phyloP scores from a whole-genome alignment of 2,888 invertebrate species.

The Campoletis raptor region DNA sequence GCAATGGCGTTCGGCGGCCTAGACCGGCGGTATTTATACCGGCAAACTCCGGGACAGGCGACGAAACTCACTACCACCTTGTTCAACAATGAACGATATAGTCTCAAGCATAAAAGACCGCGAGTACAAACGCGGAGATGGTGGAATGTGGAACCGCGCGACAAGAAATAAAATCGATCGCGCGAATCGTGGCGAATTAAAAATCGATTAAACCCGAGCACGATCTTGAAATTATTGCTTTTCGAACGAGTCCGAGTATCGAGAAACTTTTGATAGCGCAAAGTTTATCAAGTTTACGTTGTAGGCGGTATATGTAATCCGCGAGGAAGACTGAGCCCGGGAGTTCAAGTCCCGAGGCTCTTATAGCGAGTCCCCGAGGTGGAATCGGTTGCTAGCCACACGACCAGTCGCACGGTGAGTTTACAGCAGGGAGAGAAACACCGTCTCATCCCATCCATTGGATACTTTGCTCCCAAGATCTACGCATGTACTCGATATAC shows the following conservation, averaged over 20 bases:
- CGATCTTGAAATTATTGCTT: not conserved
- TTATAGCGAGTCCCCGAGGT: conserved; percentile 57
- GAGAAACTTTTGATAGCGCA: not conserved
- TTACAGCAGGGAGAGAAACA: conserved; percentile 37
- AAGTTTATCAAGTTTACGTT: not conserved
- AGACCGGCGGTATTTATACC: conserved; percentile 59
- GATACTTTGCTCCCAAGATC: conserved; percentile 40
- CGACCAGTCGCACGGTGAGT: not conserved
- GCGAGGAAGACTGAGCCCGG: conserved; percentile 56
- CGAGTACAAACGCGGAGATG: not conserved
- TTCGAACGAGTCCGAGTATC: not conserved
- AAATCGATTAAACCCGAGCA: not conserved
- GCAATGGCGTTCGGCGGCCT: conserved; percentile 40
- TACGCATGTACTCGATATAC: conserved; percentile 25
- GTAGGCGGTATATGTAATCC: conserved; percentile 26
- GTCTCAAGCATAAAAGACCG: not conserved
- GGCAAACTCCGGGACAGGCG: not conserved
- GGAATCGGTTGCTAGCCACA: conserved; percentile 59
- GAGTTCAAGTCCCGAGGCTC: conserved; percentile 50
- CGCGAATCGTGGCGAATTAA: not conserved
- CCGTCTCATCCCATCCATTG: conserved; percentile 44
- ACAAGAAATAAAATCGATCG: not conserved
- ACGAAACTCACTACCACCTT: conserved; percentile 2
- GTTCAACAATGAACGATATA: not conserved
- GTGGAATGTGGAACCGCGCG: not conserved